Evolutionary conservation across 1,140 invertebrate genomes (phyloP), one percentile per base, ranked within the genome.

Genomic region (Drosophila biarmipes): DNA sequence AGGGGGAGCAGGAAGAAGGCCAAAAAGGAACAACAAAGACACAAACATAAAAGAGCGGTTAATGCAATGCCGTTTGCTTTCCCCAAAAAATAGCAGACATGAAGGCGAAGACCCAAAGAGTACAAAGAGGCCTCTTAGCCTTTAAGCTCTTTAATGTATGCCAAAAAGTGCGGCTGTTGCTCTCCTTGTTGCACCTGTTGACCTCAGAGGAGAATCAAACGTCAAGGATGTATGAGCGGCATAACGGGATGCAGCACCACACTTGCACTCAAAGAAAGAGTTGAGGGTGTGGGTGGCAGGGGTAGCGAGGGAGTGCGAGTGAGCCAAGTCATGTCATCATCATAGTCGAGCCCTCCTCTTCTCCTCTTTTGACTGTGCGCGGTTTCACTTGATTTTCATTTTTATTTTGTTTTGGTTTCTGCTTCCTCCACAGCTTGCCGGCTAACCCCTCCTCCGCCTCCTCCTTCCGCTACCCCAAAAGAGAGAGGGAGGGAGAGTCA

Each of bases 341-440:
- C 73, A 73, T 72, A 73, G 71, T 52, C 72, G 72, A 75, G 72
- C 72, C 72, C 72, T 75, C 72, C 59, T 21, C 21, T 21, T 17
- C 72, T 59, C 31, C 46, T 74, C 61, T 57, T 74, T 57, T 56
- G 71, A 75, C 73, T 75, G 56, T 66, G 72, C 72, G 72, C 72
- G 71, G 73, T 75, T 74, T 75, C 59, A 75, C 72, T 75, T 75
- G 61, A 69, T 71, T 71, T 71, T 71, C 42, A 69, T 71, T 71
- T 68, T 68, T 67, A 67, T 68, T 67, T 68, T 69, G 75, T 78
- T 78, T 78, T 78, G 75, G 69, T 78, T 79, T 63, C 68, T 69
- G 55, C 59, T 78, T 73, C 75, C 73, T 63, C 42, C 57, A 63
- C 67, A 56, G 67, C 64, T 71, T 69, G 67, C 67, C 67, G 67